Conservation (phyloP, 2,888 invertebrate genomes). For the Himalopsyche japonica region DNA sequence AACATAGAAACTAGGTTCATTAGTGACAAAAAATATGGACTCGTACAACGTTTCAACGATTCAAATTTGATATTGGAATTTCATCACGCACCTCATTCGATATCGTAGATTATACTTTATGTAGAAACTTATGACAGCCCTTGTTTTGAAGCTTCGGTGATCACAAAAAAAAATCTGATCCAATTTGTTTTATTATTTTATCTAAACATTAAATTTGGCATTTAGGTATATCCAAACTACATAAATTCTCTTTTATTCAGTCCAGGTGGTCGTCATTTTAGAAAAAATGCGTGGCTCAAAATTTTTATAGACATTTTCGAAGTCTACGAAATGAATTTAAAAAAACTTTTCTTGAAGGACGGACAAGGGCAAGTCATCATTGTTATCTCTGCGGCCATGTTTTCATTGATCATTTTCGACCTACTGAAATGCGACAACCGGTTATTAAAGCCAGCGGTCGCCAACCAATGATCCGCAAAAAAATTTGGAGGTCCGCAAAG, state of each 20-base stretch:
- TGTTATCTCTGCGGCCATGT: too few species aligned
- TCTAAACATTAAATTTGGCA: background rate
- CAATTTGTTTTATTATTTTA: background rate
- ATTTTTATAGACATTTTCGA: background rate
- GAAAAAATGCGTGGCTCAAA: background rate
- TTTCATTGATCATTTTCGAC: too few species aligned
- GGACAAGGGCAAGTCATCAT: background rate
- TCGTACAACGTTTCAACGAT: too few species aligned
- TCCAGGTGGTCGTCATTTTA: background rate
- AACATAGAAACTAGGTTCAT: too few species aligned
- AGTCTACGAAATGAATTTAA: background rate
- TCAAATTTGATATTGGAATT: too few species aligned
- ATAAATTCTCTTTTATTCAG: background rate
- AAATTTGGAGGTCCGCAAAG: too few species aligned
- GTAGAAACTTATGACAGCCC: background rate
- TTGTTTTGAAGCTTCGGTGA: background rate
- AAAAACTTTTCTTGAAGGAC: background rate
- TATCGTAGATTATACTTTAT: too few species aligned
- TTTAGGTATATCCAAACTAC: background rate
- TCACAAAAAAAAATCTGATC: background rate
- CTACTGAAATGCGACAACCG: too few species aligned
- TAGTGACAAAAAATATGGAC: too few species aligned
- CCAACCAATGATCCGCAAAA: too few species aligned
- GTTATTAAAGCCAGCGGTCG: too few species aligned
- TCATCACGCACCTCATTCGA: too few species aligned